Base-by-base conservation (phyloP, 2,888 invertebrate species). In the Drosophila diplacantha region DNA sequence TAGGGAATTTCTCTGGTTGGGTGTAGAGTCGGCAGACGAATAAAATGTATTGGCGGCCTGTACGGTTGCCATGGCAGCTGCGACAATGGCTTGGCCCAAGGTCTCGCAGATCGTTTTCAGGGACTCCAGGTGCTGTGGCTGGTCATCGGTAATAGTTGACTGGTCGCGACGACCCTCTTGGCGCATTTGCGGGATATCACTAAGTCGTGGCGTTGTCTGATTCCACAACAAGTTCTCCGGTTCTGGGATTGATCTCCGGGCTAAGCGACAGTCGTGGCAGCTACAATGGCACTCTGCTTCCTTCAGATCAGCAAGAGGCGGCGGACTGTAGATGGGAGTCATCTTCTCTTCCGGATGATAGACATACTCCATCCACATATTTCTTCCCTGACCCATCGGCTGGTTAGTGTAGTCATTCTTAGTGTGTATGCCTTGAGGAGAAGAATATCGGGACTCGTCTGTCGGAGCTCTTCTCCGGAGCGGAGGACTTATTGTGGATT, bases 21-120 rank as follows among this genome's bases (percentile, higher is more conserved):
- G 3, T 18, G 12, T 4, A 2, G 6, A 12, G 18, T 44, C 18
- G 12, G 2, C 0, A 3, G 20, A 3, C 14, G 12, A 5, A 5
- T 18, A 0, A 7, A 1, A 8, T 5, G 16, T 22, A 6, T 43
- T 16, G 12, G 24, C 35, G 5, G 43, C 32, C 20, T 44, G 37
- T n/a, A 59, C 26, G 9, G 32, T 44, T 20, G 61, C 60, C 5
- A 35, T 43, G 7, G 50, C 60, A n/a, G 50, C 50, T 18, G 43
- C 9, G 0, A 49, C 37, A 32, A 61, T 26, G n/a, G 60, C 61
- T 2, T 29, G 35, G 5, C 61, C 50, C 12, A 61, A 35, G 12
- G 60, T 29, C 16, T 61, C 50, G 32, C 61, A 60, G 12, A 61
- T 59, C 6, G 20, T 8, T 24, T 50, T 61, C 5, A 60, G 22